Base-by-base conservation (phyloP, 2,113 vertebrate species). In the Seriola dumerili region DNA sequence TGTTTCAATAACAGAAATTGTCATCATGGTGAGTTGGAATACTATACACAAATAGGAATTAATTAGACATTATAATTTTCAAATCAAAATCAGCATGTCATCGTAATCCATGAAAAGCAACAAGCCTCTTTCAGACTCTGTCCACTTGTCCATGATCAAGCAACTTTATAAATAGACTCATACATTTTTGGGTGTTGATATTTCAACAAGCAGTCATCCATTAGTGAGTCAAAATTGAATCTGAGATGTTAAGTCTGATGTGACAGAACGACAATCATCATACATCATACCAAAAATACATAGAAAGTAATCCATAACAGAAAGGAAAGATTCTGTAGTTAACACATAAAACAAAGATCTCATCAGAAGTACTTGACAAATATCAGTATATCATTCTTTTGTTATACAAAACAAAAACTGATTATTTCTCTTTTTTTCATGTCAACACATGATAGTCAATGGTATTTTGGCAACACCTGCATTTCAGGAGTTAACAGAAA, bases 11-110 rank as follows among this genome's bases (percentile, higher is more conserved):
- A 94, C 91, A 93, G 91, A 94, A 94, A 92, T 87, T 85, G 70
- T 89, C 79, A 85, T 89, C 86, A 88, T 87, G 84, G 87, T 93
- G 91, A 91, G 76, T 75, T 81, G 86, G 65, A 90, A 88, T 88
- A 92, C 80, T 92, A 93, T 93, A 92, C 90, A 91, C 92, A 93
- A 90, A 90, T 83, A 91, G 78, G 79, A 91, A 90, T 91, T 86
- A 81, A 88, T 81, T 74, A 83, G 85, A 92, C 91, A 81, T 82
- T 72, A 72, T 81, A 63, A 81, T 88, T 82, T 78, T 78, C 42
- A 88, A 92, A 90, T 89, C 63, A 92, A 92, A 89, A 84, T 84
- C 66, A 67, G 67, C 79, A 89, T 87, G 72, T 92, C 72, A 72
- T 74, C 77, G 84, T 84, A 83, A 90, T 85, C 88, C 69, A 88